Evolutionary conservation across 2,113 vertebrate genomes (phyloP), one percentile per base, ranked within the genome.

Genomic region (Zapornia atra): DNA sequence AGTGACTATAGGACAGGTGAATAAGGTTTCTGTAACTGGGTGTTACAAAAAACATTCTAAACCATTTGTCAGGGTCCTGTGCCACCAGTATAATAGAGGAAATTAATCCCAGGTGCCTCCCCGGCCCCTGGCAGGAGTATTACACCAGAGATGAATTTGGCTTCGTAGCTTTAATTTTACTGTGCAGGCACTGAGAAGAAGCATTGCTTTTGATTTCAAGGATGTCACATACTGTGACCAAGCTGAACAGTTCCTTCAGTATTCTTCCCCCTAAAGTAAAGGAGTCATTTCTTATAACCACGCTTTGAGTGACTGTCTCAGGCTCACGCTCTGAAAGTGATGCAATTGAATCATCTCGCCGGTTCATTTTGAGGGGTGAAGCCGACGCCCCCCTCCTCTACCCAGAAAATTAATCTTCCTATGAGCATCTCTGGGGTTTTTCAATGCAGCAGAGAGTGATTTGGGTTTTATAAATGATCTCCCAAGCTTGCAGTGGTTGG

Each of bases 181-280:
- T 40, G 65, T 81, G 86, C 88, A 63, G 63, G 36, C 7, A 1
- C 86, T 1, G 28, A 86, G 87, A 92, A 94, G 95, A 94, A 90
- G 60, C 34, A 96, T 95, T 69, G 72, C 91, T 88, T 95, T 90
- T 88, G 84, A 94, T 96, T 97, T 95, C 94, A 96, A 94, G 88
- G 93, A 94, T 95, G 87, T 95, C 94, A 92, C 71, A 81, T 40
- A 76, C 87, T 97, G 95, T 96, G 96, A 96, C 82, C 90, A 84
- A 59, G 59, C 81, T 92, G 73, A 95, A 87, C 86, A 96, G 96
- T 95, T 91, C 54, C 93, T 90, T 69, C 93, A 90, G 82, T 69
- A 22, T 91, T 90, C 90, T 88, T 76, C 69, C 86, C 91, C 46
- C 81, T 69, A 75, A 83, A 95, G 85, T 29, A 93, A 91, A 92